Evolutionary conservation across 2,888 invertebrate species (phyloP), one percentile per base, ranked within the genome.

Genomic region (Ctenicera cuprea): DNA sequence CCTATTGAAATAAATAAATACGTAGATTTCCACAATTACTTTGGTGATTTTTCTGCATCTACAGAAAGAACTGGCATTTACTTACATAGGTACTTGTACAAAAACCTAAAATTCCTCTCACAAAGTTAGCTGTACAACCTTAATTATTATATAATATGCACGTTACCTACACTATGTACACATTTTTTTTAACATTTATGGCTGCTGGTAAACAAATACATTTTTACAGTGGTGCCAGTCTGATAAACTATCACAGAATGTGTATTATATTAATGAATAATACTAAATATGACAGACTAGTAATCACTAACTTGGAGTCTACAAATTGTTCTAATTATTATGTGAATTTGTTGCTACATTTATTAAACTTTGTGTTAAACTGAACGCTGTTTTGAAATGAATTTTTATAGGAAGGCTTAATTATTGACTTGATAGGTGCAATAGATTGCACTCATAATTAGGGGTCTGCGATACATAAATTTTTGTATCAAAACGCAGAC

Each of bases 241-340:
- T 85, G 85, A 83, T 79, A 80, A 80, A 79, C 85, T 86, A 86
- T 86, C 85, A 86, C 85, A 86, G 85, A 84, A 85, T 78, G 83
- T 83, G 82, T 84, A 79, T 80, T 80, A 79, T 80, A 80, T 78
- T 82, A 78, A 74, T 48, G 57, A 69, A 64, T 61, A 61, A 67
- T 72, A 72, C 43, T 57, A 71, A 61, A 37, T 64, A 38, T 38
- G 70, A 70, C 70, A 70, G 70, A 70, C 70, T 70, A 70, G 70
- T 70, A 41, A 54, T 54, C 41, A 66, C 66, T 38, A 66, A 54
- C 16, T 48, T 48, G 48, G 16, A 18, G 20, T 20, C 48, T 48
- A 48, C 48, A 14, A n/a, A 41, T 18, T 16, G 14, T 14, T n/a
- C n/a, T n/a, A n/a, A n/a, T n/a, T n/a, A n/a, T n/a, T n/a, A n/a